Conservation (phyloP, 1,140 invertebrate species). For the Nymphalis io region DNA sequence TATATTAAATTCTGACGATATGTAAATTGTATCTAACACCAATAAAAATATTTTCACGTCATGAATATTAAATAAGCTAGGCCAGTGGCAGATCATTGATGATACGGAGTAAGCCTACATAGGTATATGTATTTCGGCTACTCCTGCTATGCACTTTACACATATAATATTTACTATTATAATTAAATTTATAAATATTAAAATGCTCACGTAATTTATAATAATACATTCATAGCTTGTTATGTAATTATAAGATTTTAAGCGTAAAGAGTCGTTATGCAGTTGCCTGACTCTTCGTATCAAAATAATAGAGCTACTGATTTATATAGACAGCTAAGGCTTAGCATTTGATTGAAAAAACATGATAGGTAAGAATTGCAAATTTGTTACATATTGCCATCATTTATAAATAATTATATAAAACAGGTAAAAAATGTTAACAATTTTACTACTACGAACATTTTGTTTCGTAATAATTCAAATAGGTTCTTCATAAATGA, state of each 20-base stretch:
- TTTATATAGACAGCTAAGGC: too few species aligned
- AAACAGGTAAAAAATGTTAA: too few species aligned
- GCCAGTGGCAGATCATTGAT: slow-evolving; percentile 27
- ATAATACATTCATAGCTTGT: slow-evolving; percentile 5
- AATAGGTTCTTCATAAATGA: too few species aligned
- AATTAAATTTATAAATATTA: slow-evolving; percentile 5
- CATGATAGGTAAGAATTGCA: too few species aligned
- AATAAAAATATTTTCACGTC: slow-evolving; percentile 47
- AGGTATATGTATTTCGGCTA: too few species aligned
- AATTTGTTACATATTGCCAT: too few species aligned
- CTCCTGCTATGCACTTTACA: background rate
- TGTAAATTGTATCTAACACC: slow-evolving; percentile 70
- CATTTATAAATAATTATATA: too few species aligned
- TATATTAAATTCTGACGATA: slow-evolving; percentile 58
- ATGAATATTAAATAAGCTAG: slow-evolving; percentile 46
- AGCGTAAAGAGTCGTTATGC: slow-evolving; percentile 4
- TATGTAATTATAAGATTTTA: slow-evolving; percentile 5
- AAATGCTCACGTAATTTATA: slow-evolving; percentile 1
- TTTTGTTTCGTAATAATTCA: too few species aligned
- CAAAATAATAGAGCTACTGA: background rate
- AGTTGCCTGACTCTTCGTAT: slow-evolving; percentile 1
- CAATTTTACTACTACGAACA: too few species aligned
- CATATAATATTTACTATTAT: slow-evolving; percentile 6
- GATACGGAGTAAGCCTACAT: background rate
- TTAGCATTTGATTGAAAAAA: too few species aligned